A percentile compares a stretch with the other conserved stretches of the same genome.
phyloP scores from a whole-genome alignment of 2,888 invertebrate genomes.

The Uropetala carovei region DNA sequence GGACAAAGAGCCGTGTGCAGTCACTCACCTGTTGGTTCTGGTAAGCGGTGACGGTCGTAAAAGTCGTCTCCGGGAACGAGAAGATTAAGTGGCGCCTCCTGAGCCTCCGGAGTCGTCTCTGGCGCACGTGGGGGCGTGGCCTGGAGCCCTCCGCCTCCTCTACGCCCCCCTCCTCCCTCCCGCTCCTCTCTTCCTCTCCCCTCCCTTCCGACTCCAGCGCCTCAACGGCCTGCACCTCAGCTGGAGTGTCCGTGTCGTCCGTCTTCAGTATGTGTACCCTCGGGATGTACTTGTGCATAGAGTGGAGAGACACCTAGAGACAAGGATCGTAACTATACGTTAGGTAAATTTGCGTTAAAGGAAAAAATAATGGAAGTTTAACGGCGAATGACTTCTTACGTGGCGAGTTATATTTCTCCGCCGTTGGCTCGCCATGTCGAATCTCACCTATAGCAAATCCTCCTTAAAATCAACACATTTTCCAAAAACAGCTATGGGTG shows the following conservation, averaged over 20 bases:
- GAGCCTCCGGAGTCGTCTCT: conserved; percentile 47
- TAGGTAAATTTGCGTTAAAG: background rate
- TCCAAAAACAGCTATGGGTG: too few species aligned
- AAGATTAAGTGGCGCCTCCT: conserved; percentile 67
- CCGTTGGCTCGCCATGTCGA: too few species aligned
- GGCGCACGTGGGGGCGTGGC: conserved; percentile 28
- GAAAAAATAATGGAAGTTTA: background rate
- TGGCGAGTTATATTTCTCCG: too few species aligned
- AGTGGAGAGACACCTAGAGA: conserved; percentile 71
- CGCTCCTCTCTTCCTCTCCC: conserved; percentile 36
- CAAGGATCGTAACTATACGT: background rate
- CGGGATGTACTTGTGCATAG: conserved; percentile 72
- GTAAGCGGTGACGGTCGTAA: conserved; percentile 72
- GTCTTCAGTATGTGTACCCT: conserved; percentile 70
- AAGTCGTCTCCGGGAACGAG: conserved; percentile 71
- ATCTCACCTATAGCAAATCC: too few species aligned
- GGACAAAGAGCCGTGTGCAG: too few species aligned
- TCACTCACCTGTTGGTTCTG: conserved; percentile 72
- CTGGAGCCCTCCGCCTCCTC: background rate
- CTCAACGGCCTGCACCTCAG: conserved; percentile 66
- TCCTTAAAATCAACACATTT: too few species aligned
- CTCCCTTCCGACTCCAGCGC: conserved; percentile 47
- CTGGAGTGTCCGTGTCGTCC: conserved; percentile 66
- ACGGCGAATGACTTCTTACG: too few species aligned
- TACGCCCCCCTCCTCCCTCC: background rate